These are phyloP conservation scores for Lacerta agilis DNA, from an alignment of 2,797 vertebrate species.

Conservation along the genomic window DNA sequence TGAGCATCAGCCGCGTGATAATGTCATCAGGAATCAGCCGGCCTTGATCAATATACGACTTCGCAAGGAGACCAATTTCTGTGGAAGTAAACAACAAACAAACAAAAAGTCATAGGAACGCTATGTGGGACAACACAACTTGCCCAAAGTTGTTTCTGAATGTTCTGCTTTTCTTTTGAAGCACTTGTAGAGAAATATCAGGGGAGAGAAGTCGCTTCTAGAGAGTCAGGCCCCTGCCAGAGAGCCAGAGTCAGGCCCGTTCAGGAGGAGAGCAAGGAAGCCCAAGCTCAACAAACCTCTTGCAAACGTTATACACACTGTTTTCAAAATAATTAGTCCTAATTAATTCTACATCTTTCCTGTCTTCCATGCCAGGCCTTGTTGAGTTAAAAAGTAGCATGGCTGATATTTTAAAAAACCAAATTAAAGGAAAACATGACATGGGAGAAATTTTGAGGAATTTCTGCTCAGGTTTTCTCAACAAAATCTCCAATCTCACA, in stretches of 20 bases:
- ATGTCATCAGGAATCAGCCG: constrained; percentile 93
- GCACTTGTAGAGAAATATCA: neutral
- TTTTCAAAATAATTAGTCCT: constrained; percentile 6
- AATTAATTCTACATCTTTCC: neutral
- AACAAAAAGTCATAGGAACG: neutral
- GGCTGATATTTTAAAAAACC: neutral
- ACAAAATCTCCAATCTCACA: neutral
- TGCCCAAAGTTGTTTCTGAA: neutral
- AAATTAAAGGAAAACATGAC: neutral
- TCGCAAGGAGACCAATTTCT: constrained; percentile 94
- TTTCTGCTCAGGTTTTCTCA: neutral
- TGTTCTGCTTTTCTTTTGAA: neutral
- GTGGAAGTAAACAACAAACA: constrained; percentile 32
- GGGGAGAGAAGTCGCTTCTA: neutral
- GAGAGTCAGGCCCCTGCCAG: neutral
- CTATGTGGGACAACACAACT: neutral
- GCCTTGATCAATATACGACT: constrained; percentile 93
- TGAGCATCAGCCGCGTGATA: constrained; percentile 90
- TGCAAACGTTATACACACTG: neutral
- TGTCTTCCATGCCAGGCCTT: neutral
- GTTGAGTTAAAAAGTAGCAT: neutral
- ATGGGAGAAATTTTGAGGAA: neutral
- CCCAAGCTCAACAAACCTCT: neutral
- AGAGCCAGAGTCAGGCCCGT: no score
- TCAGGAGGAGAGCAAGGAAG: neutral